These are phyloP conservation scores for Coregonus clupeaformis DNA, from an alignment of 2,113 vertebrate species.

Conservation along the genomic window DNA sequence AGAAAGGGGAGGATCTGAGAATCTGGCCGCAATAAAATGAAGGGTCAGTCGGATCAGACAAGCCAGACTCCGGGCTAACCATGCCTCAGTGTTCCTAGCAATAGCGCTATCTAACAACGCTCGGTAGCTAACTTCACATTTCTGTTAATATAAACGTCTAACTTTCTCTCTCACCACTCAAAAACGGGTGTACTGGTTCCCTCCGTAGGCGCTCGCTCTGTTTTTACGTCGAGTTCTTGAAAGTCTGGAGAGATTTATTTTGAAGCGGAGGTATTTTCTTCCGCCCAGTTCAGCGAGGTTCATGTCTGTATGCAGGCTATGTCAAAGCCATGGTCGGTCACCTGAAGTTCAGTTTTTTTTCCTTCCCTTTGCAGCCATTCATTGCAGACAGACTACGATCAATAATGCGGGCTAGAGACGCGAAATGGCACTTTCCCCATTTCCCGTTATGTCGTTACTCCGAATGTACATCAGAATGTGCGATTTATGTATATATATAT, in stretches of 20 bases:
- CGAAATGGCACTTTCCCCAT: slow-evolving; percentile 31
- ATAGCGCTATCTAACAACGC: slow-evolving; percentile 73
- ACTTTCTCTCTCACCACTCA: slow-evolving; percentile 76
- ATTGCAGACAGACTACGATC: slow-evolving; percentile 83
- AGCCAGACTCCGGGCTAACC: slow-evolving; percentile 77
- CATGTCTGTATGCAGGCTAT: slow-evolving; percentile 72
- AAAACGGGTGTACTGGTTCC: slow-evolving; percentile 49
- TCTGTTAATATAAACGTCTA: slow-evolving; percentile 71
- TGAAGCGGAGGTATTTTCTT: slow-evolving; percentile 48
- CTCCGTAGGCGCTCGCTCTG: slow-evolving; percentile 35
- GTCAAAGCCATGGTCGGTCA: slow-evolving; percentile 91
- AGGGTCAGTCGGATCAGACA: slow-evolving; percentile 89
- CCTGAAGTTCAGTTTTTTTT: slow-evolving; percentile 92
- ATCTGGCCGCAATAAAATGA: slow-evolving; percentile 86
- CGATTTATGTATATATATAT: slow-evolving; percentile 22
- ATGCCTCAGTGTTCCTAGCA: slow-evolving; percentile 72
- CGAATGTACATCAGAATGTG: background rate
- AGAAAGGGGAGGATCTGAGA: slow-evolving; percentile 79
- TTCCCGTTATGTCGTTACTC: background rate
- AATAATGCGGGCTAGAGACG: slow-evolving; percentile 69
- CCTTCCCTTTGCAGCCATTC: slow-evolving; percentile 78
- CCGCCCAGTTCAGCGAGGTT: slow-evolving; percentile 69
- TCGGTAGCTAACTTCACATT: slow-evolving; percentile 67
- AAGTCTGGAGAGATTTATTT: slow-evolving; percentile 64
- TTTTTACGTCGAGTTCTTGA: slow-evolving; percentile 60